Evolutionary conservation across 2,888 invertebrate species (phyloP).

Genomic region (Drosophila ochracea): DNA sequence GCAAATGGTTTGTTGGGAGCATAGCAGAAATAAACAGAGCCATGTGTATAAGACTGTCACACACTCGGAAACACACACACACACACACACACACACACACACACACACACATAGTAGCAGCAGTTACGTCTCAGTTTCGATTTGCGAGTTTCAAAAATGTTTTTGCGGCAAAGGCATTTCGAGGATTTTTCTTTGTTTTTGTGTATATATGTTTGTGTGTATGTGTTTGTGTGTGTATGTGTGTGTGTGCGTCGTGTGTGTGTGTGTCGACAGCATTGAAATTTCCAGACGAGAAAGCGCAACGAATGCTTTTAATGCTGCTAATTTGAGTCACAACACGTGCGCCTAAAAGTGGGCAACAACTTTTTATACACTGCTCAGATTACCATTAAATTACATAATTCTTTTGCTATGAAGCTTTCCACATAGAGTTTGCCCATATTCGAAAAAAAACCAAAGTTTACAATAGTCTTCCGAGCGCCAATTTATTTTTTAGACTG

Average conservation of each 20-base stretch:
- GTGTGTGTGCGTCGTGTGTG: not conserved
- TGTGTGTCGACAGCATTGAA: constrained; percentile 18
- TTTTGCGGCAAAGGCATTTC: constrained; percentile 40
- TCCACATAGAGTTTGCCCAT: too few species aligned
- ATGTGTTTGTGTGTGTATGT: constrained; percentile 1
- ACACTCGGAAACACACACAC: constrained; percentile 16
- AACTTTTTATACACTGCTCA: constrained; percentile 2
- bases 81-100: constrained; percentile 14
- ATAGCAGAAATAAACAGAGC: not conserved
- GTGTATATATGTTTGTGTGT: constrained; percentile 1
- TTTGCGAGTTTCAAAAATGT: constrained; percentile 42
- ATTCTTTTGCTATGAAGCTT: not conserved
- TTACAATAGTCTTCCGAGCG: not conserved
- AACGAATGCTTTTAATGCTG: constrained; percentile 11
- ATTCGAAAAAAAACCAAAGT: too few species aligned
- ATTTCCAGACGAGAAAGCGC: constrained; percentile 30
- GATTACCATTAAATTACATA: not conserved
- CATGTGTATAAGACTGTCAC: constrained; percentile 31
- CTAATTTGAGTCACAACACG: constrained; percentile 19
- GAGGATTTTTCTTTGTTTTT: constrained; percentile 26
- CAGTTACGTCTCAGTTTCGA: constrained; percentile 46
- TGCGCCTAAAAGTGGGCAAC: constrained; percentile 49
- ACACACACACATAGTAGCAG: constrained; percentile 4
- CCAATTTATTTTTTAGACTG: not conserved
- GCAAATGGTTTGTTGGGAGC: constrained; percentile 24